Percentiles rank a stretch among this genome's conserved stretches.
phyloP scores from a whole-genome alignment of 1,140 invertebrate genomes.

The Philaenus spumarius region DNA sequence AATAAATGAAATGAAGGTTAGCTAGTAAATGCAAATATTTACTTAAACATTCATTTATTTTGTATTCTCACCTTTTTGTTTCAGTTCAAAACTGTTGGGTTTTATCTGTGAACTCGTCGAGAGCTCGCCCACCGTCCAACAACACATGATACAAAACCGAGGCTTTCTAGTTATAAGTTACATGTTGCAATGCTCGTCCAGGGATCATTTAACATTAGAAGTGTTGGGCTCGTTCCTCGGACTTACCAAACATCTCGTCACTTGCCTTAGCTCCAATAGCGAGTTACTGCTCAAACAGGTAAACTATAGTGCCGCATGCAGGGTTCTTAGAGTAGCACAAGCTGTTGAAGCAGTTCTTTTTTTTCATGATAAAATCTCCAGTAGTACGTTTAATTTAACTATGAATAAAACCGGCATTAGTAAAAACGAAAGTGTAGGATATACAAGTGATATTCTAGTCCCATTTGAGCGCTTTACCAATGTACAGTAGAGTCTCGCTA shows the following conservation, averaged over 20 bases:
- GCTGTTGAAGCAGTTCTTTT: too few relatives aligned
- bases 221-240: constrained; percentile 89
- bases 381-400: too few relatives aligned
- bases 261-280: constrained; percentile 85
- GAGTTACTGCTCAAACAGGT: constrained; percentile 94
- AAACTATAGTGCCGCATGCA: constrained; percentile 34
- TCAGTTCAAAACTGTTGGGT: constrained; percentile 90
- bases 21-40: too few relatives aligned
- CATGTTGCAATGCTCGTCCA: constrained; percentile 87
- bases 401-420: too few relatives aligned
- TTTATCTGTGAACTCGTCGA: constrained; percentile 97
- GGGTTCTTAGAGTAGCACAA: too few relatives aligned
- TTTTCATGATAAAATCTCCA: too few relatives aligned
- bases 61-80: constrained; percentile 43
- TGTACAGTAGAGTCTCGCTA: too few relatives aligned
- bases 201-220: constrained; percentile 89
- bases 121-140: constrained; percentile 93
- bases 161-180: constrained; percentile 98
- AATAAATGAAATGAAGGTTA: too few relatives aligned
- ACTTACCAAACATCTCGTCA: constrained; percentile 94
- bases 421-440: too few relatives aligned
- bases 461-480: too few relatives aligned
- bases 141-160: constrained; percentile 97
- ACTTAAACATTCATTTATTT: too few relatives aligned
- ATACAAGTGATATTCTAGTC: too few relatives aligned